phyloP scores from a whole-genome alignment of 2,888 invertebrate genomes.

The Eristalis pertinax region DNA sequence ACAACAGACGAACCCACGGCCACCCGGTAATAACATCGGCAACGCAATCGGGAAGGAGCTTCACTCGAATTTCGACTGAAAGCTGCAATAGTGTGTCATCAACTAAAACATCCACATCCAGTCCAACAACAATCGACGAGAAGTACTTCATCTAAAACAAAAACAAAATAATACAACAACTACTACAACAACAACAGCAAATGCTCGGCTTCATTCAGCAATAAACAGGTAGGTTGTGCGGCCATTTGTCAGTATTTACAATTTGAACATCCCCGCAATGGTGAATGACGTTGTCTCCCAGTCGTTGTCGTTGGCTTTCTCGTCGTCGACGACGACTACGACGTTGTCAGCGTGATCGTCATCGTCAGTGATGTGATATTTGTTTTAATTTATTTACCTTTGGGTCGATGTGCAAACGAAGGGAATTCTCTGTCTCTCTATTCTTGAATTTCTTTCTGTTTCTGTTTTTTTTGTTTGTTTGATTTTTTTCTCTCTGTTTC shows the following conservation, averaged over 20 bases:
- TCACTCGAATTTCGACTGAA: not conserved
- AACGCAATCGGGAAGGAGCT: constrained; percentile 23
- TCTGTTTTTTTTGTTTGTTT: not conserved
- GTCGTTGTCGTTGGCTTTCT: constrained; percentile 16
- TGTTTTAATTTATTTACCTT: constrained; percentile 54
- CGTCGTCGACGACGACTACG: not conserved
- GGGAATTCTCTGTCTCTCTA: constrained; percentile 36
- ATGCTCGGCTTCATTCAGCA: constrained; percentile 68
- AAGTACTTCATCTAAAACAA: not conserved
- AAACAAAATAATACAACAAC: not conserved
- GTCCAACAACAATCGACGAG: not conserved
- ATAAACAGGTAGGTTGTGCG: constrained; percentile 67
- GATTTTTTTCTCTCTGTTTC: not conserved
- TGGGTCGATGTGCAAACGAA: constrained; percentile 70
- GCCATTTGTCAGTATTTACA: constrained; percentile 61
- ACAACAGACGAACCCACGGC: constrained; percentile 24
- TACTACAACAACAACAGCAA: constrained; percentile 44
- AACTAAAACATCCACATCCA: constrained; percentile 6
- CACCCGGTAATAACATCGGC: constrained; percentile 10
- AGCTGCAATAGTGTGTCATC: constrained; percentile 1
- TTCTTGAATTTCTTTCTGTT: not conserved
- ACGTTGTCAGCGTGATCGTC: constrained; percentile 2
- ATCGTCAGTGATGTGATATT: constrained; percentile 39
- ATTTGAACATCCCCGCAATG: constrained; percentile 22
- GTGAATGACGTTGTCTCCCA: constrained; percentile 1